Evolutionary conservation across 2,113 vertebrate genomes (phyloP).

Genomic region (Leptosomus discolor): DNA sequence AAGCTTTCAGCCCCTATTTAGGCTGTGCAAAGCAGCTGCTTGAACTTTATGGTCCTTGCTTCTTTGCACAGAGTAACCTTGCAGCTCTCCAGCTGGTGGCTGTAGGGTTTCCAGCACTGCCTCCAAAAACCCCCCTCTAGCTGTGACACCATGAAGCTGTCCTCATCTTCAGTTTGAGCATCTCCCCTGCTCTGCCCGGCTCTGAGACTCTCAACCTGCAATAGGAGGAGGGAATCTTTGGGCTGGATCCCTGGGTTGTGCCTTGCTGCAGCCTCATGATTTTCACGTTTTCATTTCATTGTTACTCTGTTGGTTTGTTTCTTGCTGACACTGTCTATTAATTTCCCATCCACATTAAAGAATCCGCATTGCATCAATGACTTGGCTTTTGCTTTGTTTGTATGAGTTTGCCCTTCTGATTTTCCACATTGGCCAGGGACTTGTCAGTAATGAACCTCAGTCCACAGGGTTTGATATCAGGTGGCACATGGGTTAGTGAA

Average conservation of each 20-base stretch:
- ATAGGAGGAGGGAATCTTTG: neutral
- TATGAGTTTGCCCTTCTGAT: neutral
- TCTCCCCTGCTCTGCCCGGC: too few species aligned
- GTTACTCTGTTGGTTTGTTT: neutral
- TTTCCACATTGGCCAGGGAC: rapidly evolving
- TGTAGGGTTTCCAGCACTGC: neutral
- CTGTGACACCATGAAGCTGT: rapidly evolving
- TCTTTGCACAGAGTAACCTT: neutral
- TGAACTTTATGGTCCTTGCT: too few species aligned
- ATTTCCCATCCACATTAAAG: neutral
- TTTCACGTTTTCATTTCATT: rapidly evolving
- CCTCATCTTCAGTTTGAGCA: rapidly evolving
- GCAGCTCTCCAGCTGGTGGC: neutral
- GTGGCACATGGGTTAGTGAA: rapidly evolving
- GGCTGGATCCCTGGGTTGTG: neutral
- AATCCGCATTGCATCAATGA: neutral
- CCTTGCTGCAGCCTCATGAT: neutral
- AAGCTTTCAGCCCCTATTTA: neutral
- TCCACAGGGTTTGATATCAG: rapidly evolving
- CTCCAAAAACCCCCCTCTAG: too few species aligned
- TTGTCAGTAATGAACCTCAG: neutral
- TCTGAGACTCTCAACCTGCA: neutral
- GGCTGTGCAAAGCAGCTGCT: neutral
- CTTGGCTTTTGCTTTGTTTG: neutral
- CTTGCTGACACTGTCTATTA: neutral